These are phyloP conservation scores for Amaurobius ferox DNA, from an alignment of 2,888 invertebrate species.

Conservation along the genomic window DNA sequence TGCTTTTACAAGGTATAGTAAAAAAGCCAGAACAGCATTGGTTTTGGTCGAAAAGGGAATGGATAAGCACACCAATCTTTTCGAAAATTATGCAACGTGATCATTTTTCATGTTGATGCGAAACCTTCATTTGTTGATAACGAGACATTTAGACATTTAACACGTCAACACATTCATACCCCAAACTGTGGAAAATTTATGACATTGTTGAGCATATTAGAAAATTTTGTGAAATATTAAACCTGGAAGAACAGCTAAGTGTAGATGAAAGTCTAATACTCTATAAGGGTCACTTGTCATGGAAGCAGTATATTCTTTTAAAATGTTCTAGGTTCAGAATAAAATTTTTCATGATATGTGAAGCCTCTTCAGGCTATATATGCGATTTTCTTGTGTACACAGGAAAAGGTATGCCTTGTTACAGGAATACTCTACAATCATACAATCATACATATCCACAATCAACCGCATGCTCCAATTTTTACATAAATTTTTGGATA, in stretches of 20 bases:
- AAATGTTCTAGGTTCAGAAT: slow-evolving; percentile 70
- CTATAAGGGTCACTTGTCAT: slow-evolving; percentile 58
- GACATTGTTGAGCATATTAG: too few species aligned
- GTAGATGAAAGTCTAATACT: slow-evolving; percentile 72
- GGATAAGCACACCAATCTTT: neutral
- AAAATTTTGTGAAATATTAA: slow-evolving; percentile 5
- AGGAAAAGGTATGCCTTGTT: too few species aligned
- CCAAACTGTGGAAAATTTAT: too few species aligned
- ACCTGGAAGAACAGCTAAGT: slow-evolving; percentile 47
- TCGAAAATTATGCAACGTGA: neutral
- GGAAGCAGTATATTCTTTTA: slow-evolving; percentile 71
- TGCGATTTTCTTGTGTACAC: slow-evolving; percentile 29
- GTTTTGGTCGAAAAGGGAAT: neutral
- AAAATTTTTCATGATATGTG: slow-evolving; percentile 64
- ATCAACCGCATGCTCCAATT: slow-evolving; percentile 11
- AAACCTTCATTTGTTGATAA: too few species aligned
- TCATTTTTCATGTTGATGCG: too few species aligned
- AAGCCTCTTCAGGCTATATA: slow-evolving; percentile 54
- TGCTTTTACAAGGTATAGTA: too few species aligned
- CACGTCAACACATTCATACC: too few species aligned
- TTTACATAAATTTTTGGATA: slow-evolving; percentile 39
- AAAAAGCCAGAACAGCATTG: slow-evolving; percentile 18
- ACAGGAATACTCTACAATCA: slow-evolving; percentile 1
- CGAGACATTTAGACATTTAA: too few species aligned
- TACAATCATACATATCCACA: too few species aligned